Evolutionary conservation across 2,113 vertebrate species (phyloP).

Genomic region (Syrmaticus mikado): DNA sequence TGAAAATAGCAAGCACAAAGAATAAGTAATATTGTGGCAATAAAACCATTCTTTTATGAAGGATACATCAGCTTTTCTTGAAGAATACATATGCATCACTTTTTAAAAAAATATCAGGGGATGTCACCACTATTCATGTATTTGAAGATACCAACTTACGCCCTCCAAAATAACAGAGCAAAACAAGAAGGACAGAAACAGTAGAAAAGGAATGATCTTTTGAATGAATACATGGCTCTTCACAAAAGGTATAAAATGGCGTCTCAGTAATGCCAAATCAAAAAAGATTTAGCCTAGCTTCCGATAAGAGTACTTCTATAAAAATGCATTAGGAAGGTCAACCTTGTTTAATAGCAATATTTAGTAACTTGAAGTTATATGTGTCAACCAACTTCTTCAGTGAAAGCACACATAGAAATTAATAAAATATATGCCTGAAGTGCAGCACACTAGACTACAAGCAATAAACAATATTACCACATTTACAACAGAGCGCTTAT

Average conservation of each 20-base stretch:
- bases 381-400: neutral
- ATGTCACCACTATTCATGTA: neutral
- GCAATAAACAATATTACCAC: neutral
- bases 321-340: neutral
- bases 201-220: neutral
- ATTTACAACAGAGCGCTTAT: neutral
- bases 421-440: neutral
- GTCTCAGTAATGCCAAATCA: neutral
- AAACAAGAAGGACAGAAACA: neutral
- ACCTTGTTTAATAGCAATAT: neutral
- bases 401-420: fast-evolving
- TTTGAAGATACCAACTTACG: neutral
- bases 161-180: fast-evolving
- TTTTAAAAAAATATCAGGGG: neutral
- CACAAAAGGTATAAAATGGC: neutral
- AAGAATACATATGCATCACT: neutral
- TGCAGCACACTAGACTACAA: neutral
- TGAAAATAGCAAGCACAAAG: neutral
- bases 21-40: neutral
- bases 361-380: neutral
- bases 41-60: neutral
- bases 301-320: neutral
- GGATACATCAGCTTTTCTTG: neutral
- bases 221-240: neutral
- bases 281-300: neutral